Evolutionary conservation across 2,113 vertebrate genomes (phyloP).

Genomic region (Myotis brandtii): DNA sequence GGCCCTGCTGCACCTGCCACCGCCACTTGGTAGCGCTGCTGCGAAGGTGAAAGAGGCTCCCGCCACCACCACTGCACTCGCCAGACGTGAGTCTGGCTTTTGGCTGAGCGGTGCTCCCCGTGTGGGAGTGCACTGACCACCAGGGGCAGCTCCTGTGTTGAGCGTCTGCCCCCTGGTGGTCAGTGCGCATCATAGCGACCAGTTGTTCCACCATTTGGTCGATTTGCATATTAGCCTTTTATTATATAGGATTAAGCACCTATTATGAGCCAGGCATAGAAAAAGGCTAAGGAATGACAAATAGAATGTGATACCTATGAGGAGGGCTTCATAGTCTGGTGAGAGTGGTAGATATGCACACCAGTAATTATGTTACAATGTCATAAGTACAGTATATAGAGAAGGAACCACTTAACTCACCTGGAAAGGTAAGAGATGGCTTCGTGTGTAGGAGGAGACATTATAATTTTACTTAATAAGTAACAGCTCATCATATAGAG

Average conservation of each 20-base stretch:
- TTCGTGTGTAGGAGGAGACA: background rate
- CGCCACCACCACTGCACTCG: too few species aligned
- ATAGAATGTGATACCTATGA: background rate
- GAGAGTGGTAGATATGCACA: background rate
- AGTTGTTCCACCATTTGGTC: too few species aligned
- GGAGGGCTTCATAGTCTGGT: background rate
- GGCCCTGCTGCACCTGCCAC: too few species aligned
- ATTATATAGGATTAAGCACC: background rate
- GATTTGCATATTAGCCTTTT: too few species aligned
- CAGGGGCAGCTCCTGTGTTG: too few species aligned
- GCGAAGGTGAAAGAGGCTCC: too few species aligned
- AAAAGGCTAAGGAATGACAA: slow-evolving; percentile 38
- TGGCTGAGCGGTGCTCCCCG: too few species aligned
- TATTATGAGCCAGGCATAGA: background rate
- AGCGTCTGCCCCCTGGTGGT: too few species aligned
- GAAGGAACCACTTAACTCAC: background rate
- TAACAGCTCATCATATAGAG: slow-evolving; percentile 6
- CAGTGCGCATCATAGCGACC: too few species aligned
- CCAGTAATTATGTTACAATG: background rate
- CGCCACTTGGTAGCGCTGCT: too few species aligned
- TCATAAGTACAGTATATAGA: background rate
- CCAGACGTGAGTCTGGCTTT: too few species aligned
- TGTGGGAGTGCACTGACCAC: too few species aligned
- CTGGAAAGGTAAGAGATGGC: background rate
- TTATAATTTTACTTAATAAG: background rate